Percentiles rank a stretch among this genome's conserved stretches.
phyloP scores from a whole-genome alignment of 2,797 vertebrate species.

The Girardinus metallicus region DNA sequence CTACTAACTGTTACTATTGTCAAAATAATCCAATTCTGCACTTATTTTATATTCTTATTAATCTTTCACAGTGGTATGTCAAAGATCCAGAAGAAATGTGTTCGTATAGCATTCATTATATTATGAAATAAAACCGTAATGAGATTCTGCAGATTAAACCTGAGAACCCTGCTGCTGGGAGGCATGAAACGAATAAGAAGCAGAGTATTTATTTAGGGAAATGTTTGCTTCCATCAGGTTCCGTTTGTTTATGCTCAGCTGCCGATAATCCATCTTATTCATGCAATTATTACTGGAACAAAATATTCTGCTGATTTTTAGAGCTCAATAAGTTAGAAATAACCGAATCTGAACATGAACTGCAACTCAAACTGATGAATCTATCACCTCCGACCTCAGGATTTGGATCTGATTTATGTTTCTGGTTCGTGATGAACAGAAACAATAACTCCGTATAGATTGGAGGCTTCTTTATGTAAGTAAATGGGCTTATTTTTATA shows the following conservation, averaged over 20 bases:
- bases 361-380: neutral
- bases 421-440: neutral
- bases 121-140: neutral
- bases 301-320: neutral
- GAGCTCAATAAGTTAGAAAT: neutral
- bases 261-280: neutral
- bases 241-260: neutral
- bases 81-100: neutral
- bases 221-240: neutral
- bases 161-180: neutral
- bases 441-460: neutral
- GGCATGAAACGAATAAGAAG: neutral
- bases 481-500: neutral
- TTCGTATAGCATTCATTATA: neutral
- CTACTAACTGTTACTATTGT: neutral
- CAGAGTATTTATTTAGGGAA: neutral
- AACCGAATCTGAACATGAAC: neutral
- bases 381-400: neutral
- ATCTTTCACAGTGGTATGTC: neutral
- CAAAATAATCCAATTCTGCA: neutral
- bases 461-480: neutral
- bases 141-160: neutral
- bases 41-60: neutral
- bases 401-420: neutral
- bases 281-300: neutral